Evolutionary conservation across 1,140 invertebrate genomes (phyloP).

Genomic region (Meteorus sp.): DNA sequence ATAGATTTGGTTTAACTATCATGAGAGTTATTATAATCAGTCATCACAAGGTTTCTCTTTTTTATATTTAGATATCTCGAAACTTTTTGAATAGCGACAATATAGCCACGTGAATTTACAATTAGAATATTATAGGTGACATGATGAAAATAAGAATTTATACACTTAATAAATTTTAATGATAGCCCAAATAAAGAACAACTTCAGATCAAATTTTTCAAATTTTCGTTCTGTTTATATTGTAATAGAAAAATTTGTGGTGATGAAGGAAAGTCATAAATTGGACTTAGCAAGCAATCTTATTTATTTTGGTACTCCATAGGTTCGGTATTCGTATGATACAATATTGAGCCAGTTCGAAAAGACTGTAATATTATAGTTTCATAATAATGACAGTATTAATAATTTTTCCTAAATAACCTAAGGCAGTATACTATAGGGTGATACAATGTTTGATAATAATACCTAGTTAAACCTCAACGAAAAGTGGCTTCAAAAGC

Average conservation of each 20-base stretch:
- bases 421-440: conserved; percentile 52
- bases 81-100: too few species aligned
- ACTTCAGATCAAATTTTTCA: not conserved
- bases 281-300: conserved; percentile 53
- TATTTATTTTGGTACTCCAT: conserved; percentile 56
- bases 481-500: conserved; percentile 33
- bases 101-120: too few species aligned
- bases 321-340: conserved; percentile 52
- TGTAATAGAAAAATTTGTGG: not conserved
- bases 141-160: too few species aligned
- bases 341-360: conserved; percentile 56
- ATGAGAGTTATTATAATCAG: too few species aligned
- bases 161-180: too few species aligned
- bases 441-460: conserved; percentile 49
- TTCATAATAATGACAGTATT: conserved; percentile 49
- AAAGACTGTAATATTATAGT: conserved; percentile 51
- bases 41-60: too few species aligned
- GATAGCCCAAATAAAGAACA: too few species aligned
- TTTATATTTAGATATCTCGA: too few species aligned
- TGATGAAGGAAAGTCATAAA: conserved; percentile 1
- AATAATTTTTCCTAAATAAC: conserved; percentile 54
- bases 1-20: too few species aligned
- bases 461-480: conserved; percentile 54
- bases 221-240: not conserved
- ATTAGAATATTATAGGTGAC: too few species aligned